Conservation (phyloP, 2,113 vertebrate genomes). For the Engystomops pustulosus region DNA sequence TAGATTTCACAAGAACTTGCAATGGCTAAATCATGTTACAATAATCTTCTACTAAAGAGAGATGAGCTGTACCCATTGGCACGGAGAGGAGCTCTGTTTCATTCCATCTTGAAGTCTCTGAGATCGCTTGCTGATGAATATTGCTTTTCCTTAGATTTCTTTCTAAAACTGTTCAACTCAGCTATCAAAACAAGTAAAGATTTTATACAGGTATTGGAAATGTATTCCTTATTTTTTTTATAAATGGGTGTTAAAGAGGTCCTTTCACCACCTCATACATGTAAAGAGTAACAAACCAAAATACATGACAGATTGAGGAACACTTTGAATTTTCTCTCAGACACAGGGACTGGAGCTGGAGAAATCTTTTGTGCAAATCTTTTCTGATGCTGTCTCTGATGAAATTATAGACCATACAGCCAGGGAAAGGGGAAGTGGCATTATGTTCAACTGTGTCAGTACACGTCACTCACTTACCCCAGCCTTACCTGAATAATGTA, state of each 20-base stretch:
- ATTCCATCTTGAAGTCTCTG: conserved; percentile 42
- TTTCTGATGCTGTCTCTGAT: no score
- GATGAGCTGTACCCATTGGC: conserved; percentile 50
- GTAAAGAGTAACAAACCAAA: no score
- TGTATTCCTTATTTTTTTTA: not conserved
- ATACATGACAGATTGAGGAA: no score
- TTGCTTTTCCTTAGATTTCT: conserved; percentile 49
- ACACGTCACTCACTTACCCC: no score
- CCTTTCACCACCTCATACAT: no score
- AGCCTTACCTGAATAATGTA: no score
- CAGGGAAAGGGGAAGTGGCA: no score
- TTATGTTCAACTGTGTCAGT: no score
- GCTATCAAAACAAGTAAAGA: not conserved
- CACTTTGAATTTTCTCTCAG: no score
- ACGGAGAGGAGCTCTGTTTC: conserved; percentile 36
- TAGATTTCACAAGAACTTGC: conserved; percentile 45
- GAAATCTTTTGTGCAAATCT: no score
- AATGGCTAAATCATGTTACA: not conserved
- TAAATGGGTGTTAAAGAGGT: not conserved
- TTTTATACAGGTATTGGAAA: not conserved
- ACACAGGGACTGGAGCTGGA: no score
- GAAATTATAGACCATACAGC: no score
- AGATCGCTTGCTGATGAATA: conserved; percentile 45
- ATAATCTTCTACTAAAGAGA: conserved; percentile 9
- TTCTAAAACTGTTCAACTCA: conserved; percentile 36